Base-by-base conservation (phyloP, 2,113 vertebrate species). In the Cyphomyrus plagiostoma region DNA sequence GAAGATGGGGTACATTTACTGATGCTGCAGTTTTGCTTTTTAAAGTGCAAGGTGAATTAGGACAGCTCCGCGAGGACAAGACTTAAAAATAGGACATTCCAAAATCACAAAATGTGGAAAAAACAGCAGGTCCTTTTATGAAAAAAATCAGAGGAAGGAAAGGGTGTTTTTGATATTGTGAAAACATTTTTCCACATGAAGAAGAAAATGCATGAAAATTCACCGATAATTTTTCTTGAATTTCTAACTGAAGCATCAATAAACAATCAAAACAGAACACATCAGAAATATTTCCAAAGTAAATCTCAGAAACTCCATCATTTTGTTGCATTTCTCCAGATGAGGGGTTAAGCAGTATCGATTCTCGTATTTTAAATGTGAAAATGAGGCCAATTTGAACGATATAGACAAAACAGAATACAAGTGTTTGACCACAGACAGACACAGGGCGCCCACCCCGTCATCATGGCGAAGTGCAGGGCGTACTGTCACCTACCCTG, bases 401-500 rank as follows among this genome's bases (percentile, higher is more conserved):
- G 39, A 45, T 82, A 21, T 1, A 39, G 8, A 23, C 39, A 45
- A 56, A 82, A 82, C 35, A 8, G 7, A 6, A 35, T 21, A 15
- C 4, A 15, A 19, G 11, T 80, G 74, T 80, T 42, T 35, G 19
- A 21, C 19, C 19, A 4, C 53, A 21, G 19, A 21, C 19, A 56
- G 19, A 56, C 1, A 0, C 52, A 56, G 30, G 3, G 2, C 7
- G 35, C 74, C 17, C 4, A 39, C 17, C 35, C 74, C 35, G 2
- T 15, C 35, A 0, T 42, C 74, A 42, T 17, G 26, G 7, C 19
- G 2, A 70, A 4, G 4, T 58, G 86, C 84, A 56, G 86, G 17
- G 21, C 8, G 0, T 17, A 23, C 10, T 35, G 85, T 62, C 95
- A 95, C 95, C 94, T 96, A 99, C 98, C 96, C 98, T 97, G 95